These are phyloP conservation scores for Cerceris ruficornis DNA, from an alignment of 2,888 invertebrate genomes.

Conservation along the genomic window DNA sequence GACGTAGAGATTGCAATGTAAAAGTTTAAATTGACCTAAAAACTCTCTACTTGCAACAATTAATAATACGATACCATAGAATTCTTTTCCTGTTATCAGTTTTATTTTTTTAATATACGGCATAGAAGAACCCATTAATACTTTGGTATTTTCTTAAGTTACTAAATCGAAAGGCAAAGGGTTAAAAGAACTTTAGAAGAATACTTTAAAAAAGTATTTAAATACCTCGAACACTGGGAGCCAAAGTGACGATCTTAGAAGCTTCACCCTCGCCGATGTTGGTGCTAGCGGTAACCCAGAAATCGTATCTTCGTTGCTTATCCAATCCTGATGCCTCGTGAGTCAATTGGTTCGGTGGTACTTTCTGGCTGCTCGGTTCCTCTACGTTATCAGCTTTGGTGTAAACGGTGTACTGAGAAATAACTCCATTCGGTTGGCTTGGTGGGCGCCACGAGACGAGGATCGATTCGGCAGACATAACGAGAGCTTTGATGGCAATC, in stretches of 20 bases:
- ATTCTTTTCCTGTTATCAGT: no score
- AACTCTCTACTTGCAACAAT: no score
- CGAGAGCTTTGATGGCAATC: slow-evolving; percentile 94
- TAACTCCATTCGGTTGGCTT: slow-evolving; percentile 94
- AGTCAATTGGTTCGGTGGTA: slow-evolving; percentile 92
- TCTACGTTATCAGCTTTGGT: slow-evolving; percentile 87
- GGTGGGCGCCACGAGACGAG: slow-evolving; percentile 97
- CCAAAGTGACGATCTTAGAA: slow-evolving; percentile 92
- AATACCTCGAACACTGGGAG: slow-evolving; percentile 91
- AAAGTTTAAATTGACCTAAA: no score
- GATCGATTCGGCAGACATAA: slow-evolving; percentile 95
- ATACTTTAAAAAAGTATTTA: no score
- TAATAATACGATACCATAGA: no score
- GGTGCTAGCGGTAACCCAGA: slow-evolving; percentile 97
- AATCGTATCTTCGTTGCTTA: slow-evolving; percentile 92
- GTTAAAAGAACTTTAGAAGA: not conserved
- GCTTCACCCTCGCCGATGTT: slow-evolving; percentile 96
- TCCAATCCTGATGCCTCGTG: slow-evolving; percentile 93
- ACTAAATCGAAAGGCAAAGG: no score
- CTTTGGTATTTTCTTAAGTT: no score
- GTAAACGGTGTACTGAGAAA: slow-evolving; percentile 96
- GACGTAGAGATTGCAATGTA: no score
- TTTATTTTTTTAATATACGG: no score
- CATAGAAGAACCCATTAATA: no score
- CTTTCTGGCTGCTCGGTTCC: slow-evolving; percentile 89